Evolutionary conservation across 37 sponge, comb jelly and placozoan species (phyloP).

Genomic region (Mnemiopsis leidyi): DNA sequence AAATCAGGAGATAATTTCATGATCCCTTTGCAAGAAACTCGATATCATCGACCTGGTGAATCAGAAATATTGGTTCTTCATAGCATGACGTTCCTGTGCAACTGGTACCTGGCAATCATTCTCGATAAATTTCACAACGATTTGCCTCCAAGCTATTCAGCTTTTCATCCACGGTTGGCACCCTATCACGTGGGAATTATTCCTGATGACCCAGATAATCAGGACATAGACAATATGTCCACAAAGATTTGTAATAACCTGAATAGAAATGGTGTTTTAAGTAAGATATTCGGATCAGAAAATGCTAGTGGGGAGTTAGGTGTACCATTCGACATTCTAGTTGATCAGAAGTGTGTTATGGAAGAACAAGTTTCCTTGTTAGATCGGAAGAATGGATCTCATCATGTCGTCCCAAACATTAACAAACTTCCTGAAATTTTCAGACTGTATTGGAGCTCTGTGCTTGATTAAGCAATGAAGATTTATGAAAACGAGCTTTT

Average conservation of each 20-base stretch:
- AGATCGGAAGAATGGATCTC: conserved; percentile 17
- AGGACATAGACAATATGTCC: not conserved
- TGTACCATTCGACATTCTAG: conserved; percentile 27
- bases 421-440: conserved; percentile 51
- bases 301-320: conserved; percentile 49
- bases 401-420: conserved; percentile 45
- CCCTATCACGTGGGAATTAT: conserved; percentile 44
- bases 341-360: conserved; percentile 53
- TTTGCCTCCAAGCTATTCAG: not conserved
- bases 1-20: not conserved
- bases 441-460: conserved; percentile 42
- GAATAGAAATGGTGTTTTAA: conserved; percentile 6
- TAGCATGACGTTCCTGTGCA: not conserved
- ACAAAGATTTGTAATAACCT: not conserved
- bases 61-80: conserved; percentile 19
- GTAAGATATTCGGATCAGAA: not conserved
- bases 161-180: conserved; percentile 45
- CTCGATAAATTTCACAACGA: conserved; percentile 59
- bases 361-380: conserved; percentile 35
- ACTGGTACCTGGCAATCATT: conserved; percentile 40
- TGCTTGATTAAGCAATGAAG: no score
- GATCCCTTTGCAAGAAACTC: conserved; percentile 45
- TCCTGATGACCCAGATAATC: not conserved
- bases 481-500: no score
- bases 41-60: not conserved